A percentile compares a stretch with the other conserved stretches of the same genome.
These are phyloP conservation scores for Sciurus vulgaris DNA, from an alignment of 2,797 vertebrate species.

Conservation along the genomic window DNA sequence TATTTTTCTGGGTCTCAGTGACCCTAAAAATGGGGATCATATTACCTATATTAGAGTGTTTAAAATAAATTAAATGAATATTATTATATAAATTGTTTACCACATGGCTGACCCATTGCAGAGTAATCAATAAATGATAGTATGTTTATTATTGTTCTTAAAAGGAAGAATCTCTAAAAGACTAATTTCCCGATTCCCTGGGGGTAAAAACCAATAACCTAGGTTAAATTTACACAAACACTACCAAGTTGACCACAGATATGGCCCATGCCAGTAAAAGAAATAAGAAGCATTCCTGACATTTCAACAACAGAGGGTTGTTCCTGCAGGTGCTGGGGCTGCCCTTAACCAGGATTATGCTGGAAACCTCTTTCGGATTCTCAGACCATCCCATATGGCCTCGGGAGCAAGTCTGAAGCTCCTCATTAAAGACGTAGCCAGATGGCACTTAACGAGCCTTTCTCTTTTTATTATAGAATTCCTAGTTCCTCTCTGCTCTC, in stretches of 20 bases:
- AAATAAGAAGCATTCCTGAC: conserved; percentile 64
- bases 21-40: neutral
- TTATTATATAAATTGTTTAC: conserved; percentile 22
- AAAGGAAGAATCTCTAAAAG: neutral
- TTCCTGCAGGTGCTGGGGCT: neutral
- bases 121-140: neutral
- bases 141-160: neutral
- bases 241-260: neutral
- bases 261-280: neutral
- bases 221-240: conserved; percentile 34
- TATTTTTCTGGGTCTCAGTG: conserved; percentile 37
- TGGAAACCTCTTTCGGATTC: neutral
- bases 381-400: conserved; percentile 26
- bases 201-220: conserved; percentile 23
- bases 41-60: neutral
- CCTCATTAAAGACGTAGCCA: conserved; percentile 64
- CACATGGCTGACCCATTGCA: neutral
- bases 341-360: neutral
- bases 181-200: neutral
- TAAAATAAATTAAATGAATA: neutral
- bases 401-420: neutral
- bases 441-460: neutral
- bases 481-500: conserved; percentile 26
- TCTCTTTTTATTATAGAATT: conserved; percentile 54
- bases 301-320: neutral